These are phyloP conservation scores for Fratercula arctica DNA, from an alignment of 2,797 vertebrate genomes.

Conservation along the genomic window DNA sequence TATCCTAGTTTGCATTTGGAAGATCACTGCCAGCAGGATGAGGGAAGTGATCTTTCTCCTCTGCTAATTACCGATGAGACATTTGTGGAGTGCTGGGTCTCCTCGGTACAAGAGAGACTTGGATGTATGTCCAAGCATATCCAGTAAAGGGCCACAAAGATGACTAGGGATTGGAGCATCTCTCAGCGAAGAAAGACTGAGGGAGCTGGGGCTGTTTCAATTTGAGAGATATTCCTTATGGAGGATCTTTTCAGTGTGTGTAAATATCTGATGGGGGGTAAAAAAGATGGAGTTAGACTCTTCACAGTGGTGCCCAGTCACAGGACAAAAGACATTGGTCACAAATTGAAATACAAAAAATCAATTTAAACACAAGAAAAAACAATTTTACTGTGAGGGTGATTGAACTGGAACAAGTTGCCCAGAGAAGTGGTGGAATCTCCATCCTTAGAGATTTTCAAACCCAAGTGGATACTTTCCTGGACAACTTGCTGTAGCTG, in stretches of 20 bases:
- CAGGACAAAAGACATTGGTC: background rate
- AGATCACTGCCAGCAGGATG: background rate
- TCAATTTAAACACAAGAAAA: background rate
- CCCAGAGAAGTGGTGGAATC: background rate
- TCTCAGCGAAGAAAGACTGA: background rate
- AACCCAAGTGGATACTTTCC: accelerated
- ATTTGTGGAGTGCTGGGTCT: background rate
- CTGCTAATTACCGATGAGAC: background rate
- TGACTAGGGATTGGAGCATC: background rate
- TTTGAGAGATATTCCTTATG: background rate
- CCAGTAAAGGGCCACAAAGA: background rate
- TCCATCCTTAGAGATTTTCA: background rate
- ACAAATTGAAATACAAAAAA: background rate
- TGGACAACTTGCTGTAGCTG: background rate
- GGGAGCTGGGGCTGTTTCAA: background rate
- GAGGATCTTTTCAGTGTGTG: background rate
- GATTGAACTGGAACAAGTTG: background rate
- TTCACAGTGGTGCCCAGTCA: background rate
- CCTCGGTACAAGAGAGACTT: background rate
- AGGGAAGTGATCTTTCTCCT: background rate
- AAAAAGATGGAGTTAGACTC: background rate
- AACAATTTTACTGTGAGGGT: background rate
- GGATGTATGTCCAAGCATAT: background rate
- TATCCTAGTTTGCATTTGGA: background rate
- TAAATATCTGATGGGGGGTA: background rate